Base-by-base conservation (phyloP, 2,888 invertebrate genomes). In the Zaprionus lineosus region DNA sequence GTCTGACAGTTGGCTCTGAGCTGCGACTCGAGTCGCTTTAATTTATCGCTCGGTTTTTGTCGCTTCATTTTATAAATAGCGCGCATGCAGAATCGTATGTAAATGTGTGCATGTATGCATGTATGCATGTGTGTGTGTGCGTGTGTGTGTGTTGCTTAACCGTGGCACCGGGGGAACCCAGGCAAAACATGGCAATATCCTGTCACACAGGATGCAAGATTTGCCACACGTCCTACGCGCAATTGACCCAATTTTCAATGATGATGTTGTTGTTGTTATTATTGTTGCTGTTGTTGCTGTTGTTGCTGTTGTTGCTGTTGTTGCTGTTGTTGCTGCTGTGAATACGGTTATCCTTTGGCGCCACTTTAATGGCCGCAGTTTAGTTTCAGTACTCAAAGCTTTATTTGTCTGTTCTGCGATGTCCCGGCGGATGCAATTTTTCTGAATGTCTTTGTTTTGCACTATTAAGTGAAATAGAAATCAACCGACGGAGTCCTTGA, bases 201-300 rank as follows among this genome's bases (percentile, higher is more conserved):
- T 58, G 75, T 36, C 44, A 56, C 61, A 47, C 63, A 67, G 63
- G 67, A 70, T 64, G 67, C 60, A 33, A 46, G 39, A 62, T 65
- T 55, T 46, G 34, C 56, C 51, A 55, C 63, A 48, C 61, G 40
- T 34, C 61, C 57, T 53, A 64, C 47, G 66, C 70, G 57, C 65
- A 67, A 73, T 77, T 78, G 77, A 78, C 77, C 77, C 36, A 75
- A 78, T 77, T 77, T 65, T 9, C 14, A 37, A 15, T n/a, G 18
- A n/a, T 9, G 26, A 48, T 41, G 11, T 46, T 26, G 9, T 6
- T 18, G 18, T 18, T 3, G 4, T 41, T 33, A 29, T 40, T 60
- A 28, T 15, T 9, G 26, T 52, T 41, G 11, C 46, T 26, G 9
- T 6, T 18, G 18, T 18, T 3, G 4, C 41, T 33, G 34, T 40